Percentiles rank a stretch among this genome's conserved stretches.
phyloP scores from a whole-genome alignment of 1,140 invertebrate genomes.

The Chelonus insularis region DNA sequence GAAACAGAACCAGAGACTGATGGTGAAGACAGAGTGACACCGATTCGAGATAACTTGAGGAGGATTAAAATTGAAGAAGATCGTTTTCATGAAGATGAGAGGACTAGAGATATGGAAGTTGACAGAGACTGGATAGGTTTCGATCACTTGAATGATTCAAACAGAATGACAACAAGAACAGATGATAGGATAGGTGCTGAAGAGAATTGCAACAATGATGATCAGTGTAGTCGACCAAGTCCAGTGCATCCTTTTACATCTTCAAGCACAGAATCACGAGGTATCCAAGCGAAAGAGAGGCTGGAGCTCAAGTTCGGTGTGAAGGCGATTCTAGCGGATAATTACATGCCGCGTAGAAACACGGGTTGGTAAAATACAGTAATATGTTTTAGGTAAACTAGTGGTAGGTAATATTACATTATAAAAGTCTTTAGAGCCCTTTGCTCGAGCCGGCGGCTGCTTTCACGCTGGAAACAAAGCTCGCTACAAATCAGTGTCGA shows the following conservation, averaged over 20 bases:
- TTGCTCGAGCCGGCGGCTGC: constrained; percentile 21
- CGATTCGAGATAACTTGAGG: neutral
- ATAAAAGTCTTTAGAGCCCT: neutral
- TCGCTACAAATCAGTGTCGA: constrained; percentile 61
- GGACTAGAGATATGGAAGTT: neutral
- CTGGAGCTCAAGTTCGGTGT: constrained; percentile 91
- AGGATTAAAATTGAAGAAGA: neutral
- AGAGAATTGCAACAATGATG: constrained; percentile 49
- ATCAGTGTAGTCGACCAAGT: constrained; percentile 40
- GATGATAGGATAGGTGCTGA: constrained; percentile 48
- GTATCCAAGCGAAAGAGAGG: constrained; percentile 63
- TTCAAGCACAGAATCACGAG: constrained; percentile 29
- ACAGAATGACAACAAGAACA: constrained; percentile 33
- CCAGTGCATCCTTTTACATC: constrained; percentile 10
- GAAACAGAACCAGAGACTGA: constrained; percentile 23
- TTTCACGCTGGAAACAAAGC: constrained; percentile 59
- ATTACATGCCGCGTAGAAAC: constrained; percentile 57
- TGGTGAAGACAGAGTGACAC: constrained; percentile 11
- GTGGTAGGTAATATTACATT: constrained; percentile 22
- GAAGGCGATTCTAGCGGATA: constrained; percentile 81
- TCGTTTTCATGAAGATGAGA: constrained; percentile 11
- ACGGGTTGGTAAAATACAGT: constrained; percentile 40
- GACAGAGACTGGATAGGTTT: constrained; percentile 12
- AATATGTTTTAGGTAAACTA: neutral
- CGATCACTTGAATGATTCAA: neutral